Conservation (phyloP, 2,888 invertebrate genomes). For the Macaria liturata region DNA sequence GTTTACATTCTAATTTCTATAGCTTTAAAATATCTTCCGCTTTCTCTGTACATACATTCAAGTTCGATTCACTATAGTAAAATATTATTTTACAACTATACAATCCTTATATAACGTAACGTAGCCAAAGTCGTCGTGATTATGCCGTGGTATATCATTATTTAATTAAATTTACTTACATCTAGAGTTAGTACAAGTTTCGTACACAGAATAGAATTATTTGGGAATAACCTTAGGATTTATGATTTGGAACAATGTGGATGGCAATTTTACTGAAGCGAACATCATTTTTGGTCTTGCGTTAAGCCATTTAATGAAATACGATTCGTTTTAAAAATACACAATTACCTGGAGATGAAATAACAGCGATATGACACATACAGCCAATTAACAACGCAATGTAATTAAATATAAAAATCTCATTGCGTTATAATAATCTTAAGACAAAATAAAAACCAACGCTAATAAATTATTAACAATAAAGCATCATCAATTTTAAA, state of each 20-base stretch:
- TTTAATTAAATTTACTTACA: neutral
- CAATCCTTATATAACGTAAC: slow-evolving; percentile 50
- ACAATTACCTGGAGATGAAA: too few relatives aligned
- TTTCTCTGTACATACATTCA: slow-evolving; percentile 42
- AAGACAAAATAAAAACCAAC: too few relatives aligned
- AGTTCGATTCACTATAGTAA: slow-evolving; percentile 25
- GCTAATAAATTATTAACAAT: too few relatives aligned
- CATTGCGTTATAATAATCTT: too few relatives aligned
- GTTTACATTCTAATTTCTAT: slow-evolving; percentile 12
- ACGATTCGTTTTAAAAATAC: too few relatives aligned
- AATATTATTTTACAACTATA: slow-evolving; percentile 44
- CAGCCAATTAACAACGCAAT: too few relatives aligned
- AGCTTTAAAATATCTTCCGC: slow-evolving; percentile 22
- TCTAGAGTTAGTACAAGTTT: slow-evolving; percentile 5
- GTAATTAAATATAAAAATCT: too few relatives aligned
- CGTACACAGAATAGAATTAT: slow-evolving; percentile 1
- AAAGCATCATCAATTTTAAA: too few relatives aligned
- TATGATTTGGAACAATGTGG: neutral
- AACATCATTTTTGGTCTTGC: neutral
- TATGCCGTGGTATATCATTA: slow-evolving; percentile 8
- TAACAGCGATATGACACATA: too few relatives aligned
- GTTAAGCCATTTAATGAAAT: too few relatives aligned
- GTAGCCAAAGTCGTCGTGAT: slow-evolving; percentile 56
- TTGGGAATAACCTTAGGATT: neutral
- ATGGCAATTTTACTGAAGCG: neutral